These are phyloP conservation scores for Agonopterix heracliana DNA, from an alignment of 2,888 invertebrate species.

Conservation along the genomic window DNA sequence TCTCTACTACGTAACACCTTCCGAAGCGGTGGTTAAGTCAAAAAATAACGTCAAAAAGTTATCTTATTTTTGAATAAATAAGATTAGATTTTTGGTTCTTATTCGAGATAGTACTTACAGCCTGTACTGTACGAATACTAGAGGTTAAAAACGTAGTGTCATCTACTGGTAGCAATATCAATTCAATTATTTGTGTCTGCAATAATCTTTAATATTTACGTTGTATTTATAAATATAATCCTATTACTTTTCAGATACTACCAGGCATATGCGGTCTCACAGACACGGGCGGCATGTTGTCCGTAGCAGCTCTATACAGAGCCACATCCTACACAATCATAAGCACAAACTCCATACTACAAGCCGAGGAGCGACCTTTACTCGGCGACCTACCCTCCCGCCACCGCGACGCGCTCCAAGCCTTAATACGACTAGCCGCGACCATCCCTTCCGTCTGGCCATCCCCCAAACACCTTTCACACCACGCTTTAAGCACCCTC, in stretches of 20 bases:
- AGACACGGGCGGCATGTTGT: constrained; percentile 37
- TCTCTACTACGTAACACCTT: too few relatives aligned
- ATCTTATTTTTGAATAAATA: too few relatives aligned
- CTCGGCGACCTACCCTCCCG: constrained; percentile 86
- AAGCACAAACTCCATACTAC: constrained; percentile 83
- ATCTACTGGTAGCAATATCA: too few relatives aligned
- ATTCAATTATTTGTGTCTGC: too few relatives aligned
- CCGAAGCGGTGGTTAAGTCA: too few relatives aligned
- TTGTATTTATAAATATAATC: not conserved
- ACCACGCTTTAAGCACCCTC: constrained; percentile 52
- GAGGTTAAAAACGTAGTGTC: too few relatives aligned
- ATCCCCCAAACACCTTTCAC: constrained; percentile 49
- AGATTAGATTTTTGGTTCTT: too few relatives aligned
- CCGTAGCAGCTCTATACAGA: constrained; percentile 79
- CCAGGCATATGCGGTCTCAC: constrained; percentile 26
- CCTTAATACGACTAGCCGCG: constrained; percentile 74
- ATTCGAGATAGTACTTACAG: too few relatives aligned
- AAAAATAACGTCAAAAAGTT: too few relatives aligned
- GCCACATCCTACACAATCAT: constrained; percentile 87
- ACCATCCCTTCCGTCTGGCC: constrained; percentile 60
- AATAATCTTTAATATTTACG: too few relatives aligned
- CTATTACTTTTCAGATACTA: constrained; percentile 32
- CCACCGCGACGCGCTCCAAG: constrained; percentile 85
- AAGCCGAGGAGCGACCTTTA: constrained; percentile 82
- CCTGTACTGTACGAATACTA: too few relatives aligned